Evolutionary conservation across 2,113 vertebrate genomes (phyloP).

Genomic region (Ursus arctos): DNA sequence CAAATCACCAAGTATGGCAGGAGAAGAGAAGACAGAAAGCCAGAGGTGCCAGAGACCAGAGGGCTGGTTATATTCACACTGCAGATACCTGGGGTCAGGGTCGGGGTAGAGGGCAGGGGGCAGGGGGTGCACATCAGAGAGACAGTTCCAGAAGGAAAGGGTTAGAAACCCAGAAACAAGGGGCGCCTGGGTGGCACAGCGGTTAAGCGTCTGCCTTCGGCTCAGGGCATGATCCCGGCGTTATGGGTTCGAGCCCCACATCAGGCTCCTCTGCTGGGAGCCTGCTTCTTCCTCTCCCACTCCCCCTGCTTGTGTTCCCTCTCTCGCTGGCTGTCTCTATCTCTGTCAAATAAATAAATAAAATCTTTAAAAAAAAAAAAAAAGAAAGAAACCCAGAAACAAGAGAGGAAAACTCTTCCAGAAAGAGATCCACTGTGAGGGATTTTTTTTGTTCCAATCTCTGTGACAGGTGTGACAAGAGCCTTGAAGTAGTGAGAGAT

Average conservation of each 20-base stretch:
- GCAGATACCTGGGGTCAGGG: background rate
- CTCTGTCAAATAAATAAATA: too few species aligned
- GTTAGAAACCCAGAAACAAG: background rate
- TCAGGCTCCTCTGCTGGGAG: too few species aligned
- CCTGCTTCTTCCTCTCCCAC: too few species aligned
- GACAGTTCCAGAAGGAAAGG: background rate
- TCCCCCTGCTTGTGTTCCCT: too few species aligned
- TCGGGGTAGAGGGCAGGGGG: fast-evolving
- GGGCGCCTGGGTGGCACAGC: too few species aligned
- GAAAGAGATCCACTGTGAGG: background rate
- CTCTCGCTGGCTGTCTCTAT: too few species aligned
- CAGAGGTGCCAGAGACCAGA: too few species aligned
- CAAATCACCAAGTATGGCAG: background rate
- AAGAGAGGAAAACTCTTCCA: background rate
- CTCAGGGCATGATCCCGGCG: too few species aligned
- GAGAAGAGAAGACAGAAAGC: background rate
- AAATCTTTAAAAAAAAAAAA: too few species aligned
- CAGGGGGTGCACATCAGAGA: background rate
- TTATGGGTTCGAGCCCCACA: too few species aligned
- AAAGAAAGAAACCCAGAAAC: background rate
- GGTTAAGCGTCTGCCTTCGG: too few species aligned
- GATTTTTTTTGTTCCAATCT: background rate
- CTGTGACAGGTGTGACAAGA: background rate
- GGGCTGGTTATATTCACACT: background rate
- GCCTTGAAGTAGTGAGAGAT: background rate